Base-by-base conservation (phyloP, 2,113 vertebrate species). In the Tangachromis dhanisi region DNA sequence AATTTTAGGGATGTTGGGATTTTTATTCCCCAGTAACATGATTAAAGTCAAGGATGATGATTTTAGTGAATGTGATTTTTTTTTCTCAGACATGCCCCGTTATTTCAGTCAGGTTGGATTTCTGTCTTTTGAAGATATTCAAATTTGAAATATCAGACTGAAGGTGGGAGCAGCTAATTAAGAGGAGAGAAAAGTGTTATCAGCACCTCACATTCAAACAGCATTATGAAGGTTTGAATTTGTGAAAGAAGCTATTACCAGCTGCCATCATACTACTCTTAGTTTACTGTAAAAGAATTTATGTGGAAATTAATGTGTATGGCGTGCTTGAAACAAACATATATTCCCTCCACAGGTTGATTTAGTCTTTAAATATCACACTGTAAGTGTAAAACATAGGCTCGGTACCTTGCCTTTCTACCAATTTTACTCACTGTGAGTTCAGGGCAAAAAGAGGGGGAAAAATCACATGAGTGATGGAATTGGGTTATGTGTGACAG, bases 401-500 rank as follows among this genome's bases (percentile, higher is more conserved):
- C 16, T 78, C 45, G 26, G 16, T 78, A 51, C 73, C 73, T 49
- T 78, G 73, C 73, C 29, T 51, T 78, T 78, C 8, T 80, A 45
- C 10, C 11, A 68, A 35, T 86, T 84, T 14, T 19, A 51, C 26
- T 90, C 49, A 31, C 53, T 73, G 42, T 84, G 83, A 49, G 51
- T 54, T 84, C 24, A 80, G 33, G 17, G 78, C 71, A 80, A 55
- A 49, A 85, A 24, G 35, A 33, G 66, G n/a, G 10, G 19, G 8
- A 2, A 4, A 88, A 80, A n/a, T 33, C 33, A 66, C 83, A 71
- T 80, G 81, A 92, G 78, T 87, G 87, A 90, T 88, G 82, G 87
- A 92, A 90, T 33, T 89, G 85, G 92, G 93, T 95, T 90, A 87
- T 57, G 63, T 86, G 87, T 87, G 93, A 92, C 88, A 84, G 92